Percentiles rank a stretch among this genome's conserved stretches.
Evolutionary conservation across 35 echinoderm and acorn worm genomes (phyloP).

Genomic region (Ophioderma brevispina): DNA sequence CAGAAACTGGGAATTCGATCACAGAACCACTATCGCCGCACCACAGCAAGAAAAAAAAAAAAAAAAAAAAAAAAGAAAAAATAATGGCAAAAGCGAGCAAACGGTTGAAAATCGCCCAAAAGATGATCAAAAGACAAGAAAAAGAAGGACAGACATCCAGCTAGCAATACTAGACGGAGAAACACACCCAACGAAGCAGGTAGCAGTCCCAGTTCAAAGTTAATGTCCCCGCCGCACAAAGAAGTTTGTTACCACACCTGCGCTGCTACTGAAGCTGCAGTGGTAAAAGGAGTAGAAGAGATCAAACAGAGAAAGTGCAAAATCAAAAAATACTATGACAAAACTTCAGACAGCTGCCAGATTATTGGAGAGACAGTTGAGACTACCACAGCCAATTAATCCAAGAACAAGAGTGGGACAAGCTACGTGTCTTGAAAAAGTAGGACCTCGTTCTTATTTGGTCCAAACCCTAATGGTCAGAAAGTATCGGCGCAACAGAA

Average conservation of each 20-base stretch:
- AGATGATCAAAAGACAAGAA: constrained; percentile 60
- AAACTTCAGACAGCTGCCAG: not conserved
- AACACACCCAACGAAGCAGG: not conserved
- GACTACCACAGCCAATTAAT: not conserved
- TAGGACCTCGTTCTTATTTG: constrained; percentile 10
- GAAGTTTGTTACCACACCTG: constrained; percentile 12
- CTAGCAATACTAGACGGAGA: constrained; percentile 2
- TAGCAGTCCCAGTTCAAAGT: not conserved
- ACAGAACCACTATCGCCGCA: constrained; percentile 18
- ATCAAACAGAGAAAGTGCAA: not conserved
- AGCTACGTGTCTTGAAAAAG: constrained; percentile 9
- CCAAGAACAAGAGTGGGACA: not conserved
- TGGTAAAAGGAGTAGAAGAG: not conserved
- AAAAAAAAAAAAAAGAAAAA: no score
- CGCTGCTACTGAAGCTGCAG: not conserved
- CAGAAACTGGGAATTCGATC: constrained; percentile 36
- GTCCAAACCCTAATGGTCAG: not conserved
- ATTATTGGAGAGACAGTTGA: not conserved
- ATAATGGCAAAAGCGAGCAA: constrained; percentile 25
- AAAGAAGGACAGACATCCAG: constrained; percentile 22
- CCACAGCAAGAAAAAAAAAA: constrained; percentile 16
- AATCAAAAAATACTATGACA: not conserved
- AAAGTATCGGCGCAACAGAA: not conserved
- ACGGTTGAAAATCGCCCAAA: constrained; percentile 65
- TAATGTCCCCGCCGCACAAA: constrained; percentile 22